phyloP scores from a whole-genome alignment of 2,888 invertebrate species.

The Nasonovia ribisnigri region DNA sequence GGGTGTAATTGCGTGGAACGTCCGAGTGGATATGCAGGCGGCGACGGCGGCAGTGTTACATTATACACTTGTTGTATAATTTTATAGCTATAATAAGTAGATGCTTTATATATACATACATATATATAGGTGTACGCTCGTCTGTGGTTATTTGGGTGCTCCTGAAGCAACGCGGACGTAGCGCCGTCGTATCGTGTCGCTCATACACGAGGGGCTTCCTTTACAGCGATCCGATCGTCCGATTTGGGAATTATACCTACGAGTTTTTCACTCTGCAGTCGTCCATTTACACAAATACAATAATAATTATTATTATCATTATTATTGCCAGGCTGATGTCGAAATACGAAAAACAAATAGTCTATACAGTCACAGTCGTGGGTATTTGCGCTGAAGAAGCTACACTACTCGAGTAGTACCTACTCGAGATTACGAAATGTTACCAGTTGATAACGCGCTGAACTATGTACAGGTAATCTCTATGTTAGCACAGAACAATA shows the following conservation, averaged over 20 bases:
- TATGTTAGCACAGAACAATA: not conserved
- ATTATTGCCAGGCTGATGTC: not conserved
- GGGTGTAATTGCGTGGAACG: slow-evolving; percentile 34
- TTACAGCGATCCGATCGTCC: not conserved
- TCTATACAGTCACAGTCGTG: not conserved
- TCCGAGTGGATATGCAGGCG: not conserved
- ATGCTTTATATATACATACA: not conserved
- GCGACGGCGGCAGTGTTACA: not conserved
- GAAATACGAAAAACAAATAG: not conserved
- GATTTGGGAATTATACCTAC: not conserved
- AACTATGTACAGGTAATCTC: not conserved
- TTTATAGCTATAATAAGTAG: not conserved
- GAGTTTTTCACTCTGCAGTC: not conserved
- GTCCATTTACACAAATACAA: not conserved
- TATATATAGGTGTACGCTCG: not conserved
- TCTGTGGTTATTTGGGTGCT: not conserved
- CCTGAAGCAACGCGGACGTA: not conserved
- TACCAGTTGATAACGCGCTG: not conserved
- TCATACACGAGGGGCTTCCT: not conserved
- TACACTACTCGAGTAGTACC: not conserved
- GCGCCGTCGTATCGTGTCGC: not conserved
- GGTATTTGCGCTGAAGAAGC: not conserved
- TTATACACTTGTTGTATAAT: slow-evolving; percentile 7
- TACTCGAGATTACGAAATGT: not conserved
- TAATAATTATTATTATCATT: not conserved